Evolutionary conservation across 2,797 vertebrate species (phyloP).

Genomic region (Neopelma chrysocephalum): DNA sequence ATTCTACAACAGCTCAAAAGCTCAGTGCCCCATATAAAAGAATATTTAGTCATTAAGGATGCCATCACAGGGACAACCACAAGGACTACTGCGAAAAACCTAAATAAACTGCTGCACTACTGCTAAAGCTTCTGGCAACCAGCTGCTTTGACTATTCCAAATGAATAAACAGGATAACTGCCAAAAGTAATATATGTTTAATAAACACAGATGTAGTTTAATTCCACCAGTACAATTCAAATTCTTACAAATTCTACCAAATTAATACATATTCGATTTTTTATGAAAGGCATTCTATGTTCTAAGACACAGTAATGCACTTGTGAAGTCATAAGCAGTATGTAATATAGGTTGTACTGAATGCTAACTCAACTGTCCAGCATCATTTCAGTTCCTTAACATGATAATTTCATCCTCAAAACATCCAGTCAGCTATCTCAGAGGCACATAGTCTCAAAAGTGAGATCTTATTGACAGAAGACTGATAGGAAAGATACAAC

Average conservation of each 20-base stretch:
- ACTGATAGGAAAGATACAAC: constrained; percentile 45
- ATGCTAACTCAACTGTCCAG: neutral
- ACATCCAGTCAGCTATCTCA: neutral
- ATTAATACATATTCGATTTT: neutral
- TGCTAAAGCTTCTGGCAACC: constrained; percentile 37
- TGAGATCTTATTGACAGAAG: neutral
- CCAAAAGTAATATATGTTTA: constrained; percentile 38
- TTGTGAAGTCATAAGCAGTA: neutral
- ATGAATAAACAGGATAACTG: constrained; percentile 26
- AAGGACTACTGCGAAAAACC: neutral
- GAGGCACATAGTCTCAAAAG: neutral
- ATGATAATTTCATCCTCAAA: neutral
- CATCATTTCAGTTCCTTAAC: neutral
- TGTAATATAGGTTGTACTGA: neutral
- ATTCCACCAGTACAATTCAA: neutral
- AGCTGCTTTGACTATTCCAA: constrained; percentile 52
- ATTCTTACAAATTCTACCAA: neutral
- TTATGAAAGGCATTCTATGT: neutral
- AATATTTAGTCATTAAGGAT: neutral
- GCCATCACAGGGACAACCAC: neutral
- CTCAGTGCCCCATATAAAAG: neutral
- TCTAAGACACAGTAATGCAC: neutral
- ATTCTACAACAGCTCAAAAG: neutral
- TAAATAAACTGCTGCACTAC: neutral
- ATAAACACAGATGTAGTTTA: constrained; percentile 5